Evolutionary conservation across 2,888 invertebrate genomes (phyloP), one percentile per base, ranked within the genome.

Genomic region (Scaeva pyrastri): DNA sequence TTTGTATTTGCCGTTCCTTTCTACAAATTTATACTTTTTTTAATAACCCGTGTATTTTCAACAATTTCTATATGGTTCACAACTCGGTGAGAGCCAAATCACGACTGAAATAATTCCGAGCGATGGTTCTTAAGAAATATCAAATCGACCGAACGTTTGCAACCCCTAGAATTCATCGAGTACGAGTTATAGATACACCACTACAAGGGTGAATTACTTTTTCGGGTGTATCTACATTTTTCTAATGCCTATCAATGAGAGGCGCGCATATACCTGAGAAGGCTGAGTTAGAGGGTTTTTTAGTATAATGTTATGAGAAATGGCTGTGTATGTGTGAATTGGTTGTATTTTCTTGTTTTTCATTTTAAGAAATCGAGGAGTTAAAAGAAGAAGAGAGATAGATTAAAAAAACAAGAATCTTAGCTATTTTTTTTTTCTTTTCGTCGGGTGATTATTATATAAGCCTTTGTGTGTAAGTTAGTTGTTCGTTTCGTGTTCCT

Each of bases 71-170:
- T 60, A 82, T 78, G 78, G 74, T 86, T 82, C 86, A 81, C 86
- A 86, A 86, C 86, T 86, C 78, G 74, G 73, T 86, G 86, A 92
- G 91, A 91, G 91, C 89, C 91, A 91, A 92, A 92, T 91, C 92
- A 92, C 92, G 91, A 92, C 91, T 92, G 92, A 91, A 91, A 90
- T 90, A 90, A 91, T 91, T 90, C 90, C 26, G 71, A 45, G 74
- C 82, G 77, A 78, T 82, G 81, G 86, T 86, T 77, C 82, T 82
- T 74, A 78, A 86, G 82, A 86, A 82, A 86, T 86, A 86, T 78
- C 66, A 77, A 82, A 71, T 14, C 73, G 70, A 85, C 39, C 50
- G 21, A 36, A 26, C 45, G 50, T 80, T 77, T 77, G 70, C 86
- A 86, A 86, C 86, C 86, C 86, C 86, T 86, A 80, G 45, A 43